Conservation (phyloP, 2,888 invertebrate species). For the Troglohyphantes excavatus region DNA sequence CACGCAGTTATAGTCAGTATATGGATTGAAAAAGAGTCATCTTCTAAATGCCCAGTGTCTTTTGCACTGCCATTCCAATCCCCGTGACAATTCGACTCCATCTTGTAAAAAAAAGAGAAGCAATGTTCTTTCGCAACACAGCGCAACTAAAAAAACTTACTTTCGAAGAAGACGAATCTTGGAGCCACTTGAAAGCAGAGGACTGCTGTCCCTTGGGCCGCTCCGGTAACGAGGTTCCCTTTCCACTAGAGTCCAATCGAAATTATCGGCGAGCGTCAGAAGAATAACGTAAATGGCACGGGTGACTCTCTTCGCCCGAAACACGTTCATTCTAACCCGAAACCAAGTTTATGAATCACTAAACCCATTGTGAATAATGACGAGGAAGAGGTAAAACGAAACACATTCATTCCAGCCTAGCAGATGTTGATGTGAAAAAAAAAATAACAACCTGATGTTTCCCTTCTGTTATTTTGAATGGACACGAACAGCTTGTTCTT, state of each 20-base stretch:
- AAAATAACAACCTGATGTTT: too few species aligned
- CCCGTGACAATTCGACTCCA: not conserved
- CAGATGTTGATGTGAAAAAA: too few species aligned
- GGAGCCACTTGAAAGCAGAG: not conserved
- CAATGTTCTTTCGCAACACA: too few species aligned
- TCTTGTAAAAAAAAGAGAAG: not conserved
- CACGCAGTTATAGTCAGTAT: not conserved
- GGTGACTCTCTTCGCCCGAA: not conserved
- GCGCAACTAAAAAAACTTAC: not conserved
- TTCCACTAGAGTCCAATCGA: constrained; percentile 26
- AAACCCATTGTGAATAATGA: too few species aligned
- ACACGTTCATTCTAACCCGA: not conserved
- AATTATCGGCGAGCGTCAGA: constrained; percentile 23
- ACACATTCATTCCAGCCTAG: too few species aligned
- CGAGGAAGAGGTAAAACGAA: too few species aligned
- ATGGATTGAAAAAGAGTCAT: not conserved
- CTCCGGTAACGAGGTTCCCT: not conserved
- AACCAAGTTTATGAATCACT: not conserved
- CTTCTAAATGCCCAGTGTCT: not conserved
- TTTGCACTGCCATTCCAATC: not conserved
- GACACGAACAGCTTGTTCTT: too few species aligned
- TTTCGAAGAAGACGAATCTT: not conserved
- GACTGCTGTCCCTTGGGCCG: not conserved
- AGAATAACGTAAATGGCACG: not conserved
- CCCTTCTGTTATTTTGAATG: too few species aligned